phyloP scores from a whole-genome alignment of 2,888 invertebrate species.

The Amblyteles armatorius region DNA sequence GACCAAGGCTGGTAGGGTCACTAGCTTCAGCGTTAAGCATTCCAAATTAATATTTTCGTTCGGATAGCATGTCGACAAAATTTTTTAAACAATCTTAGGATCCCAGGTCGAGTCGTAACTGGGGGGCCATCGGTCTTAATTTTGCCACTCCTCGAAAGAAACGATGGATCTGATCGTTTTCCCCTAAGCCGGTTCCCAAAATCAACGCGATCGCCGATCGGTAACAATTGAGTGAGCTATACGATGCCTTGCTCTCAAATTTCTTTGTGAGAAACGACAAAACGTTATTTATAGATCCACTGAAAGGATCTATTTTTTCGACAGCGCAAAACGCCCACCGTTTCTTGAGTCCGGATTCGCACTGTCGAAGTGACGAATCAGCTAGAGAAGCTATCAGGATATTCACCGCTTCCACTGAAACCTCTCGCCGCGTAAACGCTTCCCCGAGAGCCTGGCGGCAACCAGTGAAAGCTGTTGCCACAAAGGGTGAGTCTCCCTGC shows the following conservation, averaged over 20 bases:
- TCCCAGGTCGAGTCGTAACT: slow-evolving; percentile 71
- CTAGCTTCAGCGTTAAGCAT: slow-evolving; percentile 62
- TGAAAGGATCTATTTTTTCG: background rate
- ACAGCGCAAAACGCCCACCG: slow-evolving; percentile 41
- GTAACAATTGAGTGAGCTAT: slow-evolving; percentile 35
- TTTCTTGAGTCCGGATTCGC: slow-evolving; percentile 20
- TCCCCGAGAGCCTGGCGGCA: slow-evolving; percentile 58
- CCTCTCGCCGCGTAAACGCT: slow-evolving; percentile 19
- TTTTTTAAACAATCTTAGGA: slow-evolving; percentile 65
- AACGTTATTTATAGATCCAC: slow-evolving; percentile 2
- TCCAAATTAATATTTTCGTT: slow-evolving; percentile 55
- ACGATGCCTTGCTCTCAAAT: slow-evolving; percentile 18
- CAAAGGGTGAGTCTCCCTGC: slow-evolving; percentile 43
- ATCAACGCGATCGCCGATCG: slow-evolving; percentile 43
- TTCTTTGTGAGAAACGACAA: slow-evolving; percentile 20
- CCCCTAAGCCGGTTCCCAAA: slow-evolving; percentile 45
- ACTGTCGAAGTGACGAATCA: slow-evolving; percentile 35
- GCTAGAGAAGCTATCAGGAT: slow-evolving; percentile 30
- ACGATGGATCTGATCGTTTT: slow-evolving; percentile 58
- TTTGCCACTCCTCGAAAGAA: slow-evolving; percentile 69
- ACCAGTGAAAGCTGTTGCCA: slow-evolving; percentile 53
- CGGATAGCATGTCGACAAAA: slow-evolving; percentile 34
- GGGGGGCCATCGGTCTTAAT: slow-evolving; percentile 63
- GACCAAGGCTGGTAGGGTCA: slow-evolving; percentile 61
- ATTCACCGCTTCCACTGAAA: slow-evolving; percentile 34